Conservation (phyloP, 2,113 vertebrate species). For the Leucoraja erinaceus region DNA sequence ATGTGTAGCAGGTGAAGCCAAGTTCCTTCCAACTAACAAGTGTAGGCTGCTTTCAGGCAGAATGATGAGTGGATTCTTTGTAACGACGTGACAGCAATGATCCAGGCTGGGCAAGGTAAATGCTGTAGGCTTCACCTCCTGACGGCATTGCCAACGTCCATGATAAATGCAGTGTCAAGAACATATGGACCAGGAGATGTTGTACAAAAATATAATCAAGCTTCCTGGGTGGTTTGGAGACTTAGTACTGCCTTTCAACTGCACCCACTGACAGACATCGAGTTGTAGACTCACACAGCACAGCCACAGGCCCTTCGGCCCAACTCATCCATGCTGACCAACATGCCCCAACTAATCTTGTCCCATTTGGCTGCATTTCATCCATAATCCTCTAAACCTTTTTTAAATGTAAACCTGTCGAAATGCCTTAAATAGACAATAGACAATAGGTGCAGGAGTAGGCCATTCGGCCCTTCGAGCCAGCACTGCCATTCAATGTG, state of each 20-base stretch:
- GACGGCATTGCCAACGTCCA: too few species aligned
- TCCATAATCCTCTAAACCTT: too few species aligned
- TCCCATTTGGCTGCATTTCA: too few species aligned
- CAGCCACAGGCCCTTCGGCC: too few species aligned
- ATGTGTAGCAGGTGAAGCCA: not conserved
- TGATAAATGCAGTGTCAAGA: constrained; percentile 13
- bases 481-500: too few species aligned
- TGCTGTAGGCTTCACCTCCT: not conserved
- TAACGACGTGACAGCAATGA: not conserved
- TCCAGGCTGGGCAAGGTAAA: not conserved
- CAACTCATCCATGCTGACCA: too few species aligned
- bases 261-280: not conserved
- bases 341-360: too few species aligned
- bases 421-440: too few species aligned
- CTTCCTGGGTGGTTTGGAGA: not conserved
- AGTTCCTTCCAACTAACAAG: not conserved
- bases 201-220: constrained; percentile 17
- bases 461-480: too few species aligned
- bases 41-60: not conserved
- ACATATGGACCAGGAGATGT: constrained; percentile 4
- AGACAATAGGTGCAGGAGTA: too few species aligned
- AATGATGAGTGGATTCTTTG: not conserved
- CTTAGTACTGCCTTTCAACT: not conserved
- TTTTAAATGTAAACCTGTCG: too few species aligned
- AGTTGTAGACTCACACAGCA: too few species aligned